These are phyloP conservation scores for Saccostrea glomerata DNA, from an alignment of 1,140 invertebrate genomes.

Conservation along the genomic window DNA sequence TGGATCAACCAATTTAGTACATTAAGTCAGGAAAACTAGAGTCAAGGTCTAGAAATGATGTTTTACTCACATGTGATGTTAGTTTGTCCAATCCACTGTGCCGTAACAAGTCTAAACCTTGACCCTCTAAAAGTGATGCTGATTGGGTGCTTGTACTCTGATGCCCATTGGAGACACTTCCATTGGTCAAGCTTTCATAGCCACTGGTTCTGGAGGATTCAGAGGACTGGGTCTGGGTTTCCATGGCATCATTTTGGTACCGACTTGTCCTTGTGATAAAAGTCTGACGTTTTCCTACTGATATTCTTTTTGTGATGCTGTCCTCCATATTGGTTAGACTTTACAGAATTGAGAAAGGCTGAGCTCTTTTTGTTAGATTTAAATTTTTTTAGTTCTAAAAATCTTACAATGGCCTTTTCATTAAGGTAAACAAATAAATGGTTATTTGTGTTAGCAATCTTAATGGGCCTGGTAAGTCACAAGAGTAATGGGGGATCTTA, in stretches of 20 bases:
- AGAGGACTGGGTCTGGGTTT: slow-evolving; percentile 14
- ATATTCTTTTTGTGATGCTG: slow-evolving; percentile 4
- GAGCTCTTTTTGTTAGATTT: background rate
- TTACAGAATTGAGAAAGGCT: background rate
- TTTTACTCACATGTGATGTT: slow-evolving; percentile 24
- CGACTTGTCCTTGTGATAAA: background rate
- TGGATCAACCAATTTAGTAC: no score
- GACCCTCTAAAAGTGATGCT: background rate
- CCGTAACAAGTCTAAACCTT: background rate
- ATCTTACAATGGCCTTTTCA: slow-evolving; percentile 11
- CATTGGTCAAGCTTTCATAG: slow-evolving; percentile 24
- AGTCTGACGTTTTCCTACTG: background rate
- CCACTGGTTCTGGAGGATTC: slow-evolving; percentile 24
- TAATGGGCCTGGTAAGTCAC: background rate
- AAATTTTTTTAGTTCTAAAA: background rate
- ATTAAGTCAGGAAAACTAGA: no score
- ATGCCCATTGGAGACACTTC: background rate
- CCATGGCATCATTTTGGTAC: background rate
- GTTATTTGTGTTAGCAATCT: slow-evolving; percentile 1
- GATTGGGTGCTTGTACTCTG: background rate
- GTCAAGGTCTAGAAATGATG: background rate
- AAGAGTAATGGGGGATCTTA: background rate
- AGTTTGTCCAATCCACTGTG: background rate
- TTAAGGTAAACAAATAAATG: background rate
- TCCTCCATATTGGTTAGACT: background rate